phyloP scores from a whole-genome alignment of 2,113 vertebrate species.

The Anseranas semipalmata region DNA sequence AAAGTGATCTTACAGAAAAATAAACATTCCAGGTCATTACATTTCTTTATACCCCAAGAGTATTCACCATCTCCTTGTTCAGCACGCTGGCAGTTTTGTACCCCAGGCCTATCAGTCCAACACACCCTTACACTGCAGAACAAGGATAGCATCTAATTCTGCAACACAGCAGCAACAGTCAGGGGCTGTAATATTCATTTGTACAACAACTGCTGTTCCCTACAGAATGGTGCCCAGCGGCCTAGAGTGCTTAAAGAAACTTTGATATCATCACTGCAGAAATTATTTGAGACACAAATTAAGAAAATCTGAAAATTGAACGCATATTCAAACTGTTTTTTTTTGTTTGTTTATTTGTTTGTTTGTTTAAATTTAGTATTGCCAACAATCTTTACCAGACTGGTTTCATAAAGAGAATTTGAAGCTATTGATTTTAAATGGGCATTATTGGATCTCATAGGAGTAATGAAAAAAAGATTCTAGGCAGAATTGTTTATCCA shows the following conservation, averaged over 20 bases:
- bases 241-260: not conserved
- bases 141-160: not conserved
- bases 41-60: not conserved
- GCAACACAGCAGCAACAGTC: not conserved
- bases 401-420: constrained; percentile 15
- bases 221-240: not conserved
- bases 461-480: constrained; percentile 20
- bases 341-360: not conserved
- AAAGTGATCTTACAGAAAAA: not conserved
- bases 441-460: not conserved
- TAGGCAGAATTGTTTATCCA: constrained; percentile 32
- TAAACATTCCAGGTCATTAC: not conserved
- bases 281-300: not conserved
- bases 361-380: not conserved
- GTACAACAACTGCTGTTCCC: not conserved
- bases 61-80: not conserved
- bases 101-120: not conserved
- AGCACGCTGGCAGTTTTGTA: not conserved
- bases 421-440: constrained; percentile 24
- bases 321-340: not conserved
- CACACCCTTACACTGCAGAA: not conserved
- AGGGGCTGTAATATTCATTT: not conserved
- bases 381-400: not conserved
- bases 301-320: constrained; percentile 17
- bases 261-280: not conserved